Conservation (phyloP, 2,888 invertebrate species). For the Spatulosminthurus flaviceps region DNA sequence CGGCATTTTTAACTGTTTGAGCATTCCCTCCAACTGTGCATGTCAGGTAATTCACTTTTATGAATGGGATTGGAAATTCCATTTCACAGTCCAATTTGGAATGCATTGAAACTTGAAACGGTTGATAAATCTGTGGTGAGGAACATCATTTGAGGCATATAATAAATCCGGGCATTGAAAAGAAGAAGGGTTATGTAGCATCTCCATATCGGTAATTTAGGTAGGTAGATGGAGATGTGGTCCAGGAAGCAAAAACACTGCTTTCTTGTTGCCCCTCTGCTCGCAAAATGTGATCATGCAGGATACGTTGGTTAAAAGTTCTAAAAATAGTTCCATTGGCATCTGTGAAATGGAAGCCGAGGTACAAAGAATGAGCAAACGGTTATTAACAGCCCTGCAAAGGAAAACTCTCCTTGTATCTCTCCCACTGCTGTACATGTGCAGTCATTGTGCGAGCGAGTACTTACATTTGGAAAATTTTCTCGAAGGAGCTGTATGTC, state of each 20-base stretch:
- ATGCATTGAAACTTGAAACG: too few species aligned
- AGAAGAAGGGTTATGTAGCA: background rate
- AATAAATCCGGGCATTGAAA: background rate
- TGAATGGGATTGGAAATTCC: too few species aligned
- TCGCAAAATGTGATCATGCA: conserved; percentile 33
- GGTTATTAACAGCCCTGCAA: background rate
- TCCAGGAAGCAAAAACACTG: conserved; percentile 42
- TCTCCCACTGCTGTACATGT: background rate
- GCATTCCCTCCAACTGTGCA: too few species aligned
- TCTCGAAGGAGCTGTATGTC: background rate
- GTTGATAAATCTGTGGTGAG: background rate
- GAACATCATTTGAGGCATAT: background rate
- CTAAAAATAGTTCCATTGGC: conserved; percentile 32
- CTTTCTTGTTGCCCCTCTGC: conserved; percentile 29
- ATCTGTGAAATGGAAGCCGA: conserved; percentile 19
- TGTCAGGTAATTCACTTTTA: too few species aligned
- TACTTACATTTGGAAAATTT: background rate
- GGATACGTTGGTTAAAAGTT: conserved; percentile 24
- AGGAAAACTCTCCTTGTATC: background rate
- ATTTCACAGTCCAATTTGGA: too few species aligned
- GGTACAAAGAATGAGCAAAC: background rate
- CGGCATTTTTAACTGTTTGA: too few species aligned
- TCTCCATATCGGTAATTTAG: background rate
- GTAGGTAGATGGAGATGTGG: conserved; percentile 30
- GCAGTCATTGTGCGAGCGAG: background rate